Evolutionary conservation across 2,797 vertebrate genomes (phyloP), one percentile per base, ranked within the genome.

Genomic region (Caiman crocodilus): DNA sequence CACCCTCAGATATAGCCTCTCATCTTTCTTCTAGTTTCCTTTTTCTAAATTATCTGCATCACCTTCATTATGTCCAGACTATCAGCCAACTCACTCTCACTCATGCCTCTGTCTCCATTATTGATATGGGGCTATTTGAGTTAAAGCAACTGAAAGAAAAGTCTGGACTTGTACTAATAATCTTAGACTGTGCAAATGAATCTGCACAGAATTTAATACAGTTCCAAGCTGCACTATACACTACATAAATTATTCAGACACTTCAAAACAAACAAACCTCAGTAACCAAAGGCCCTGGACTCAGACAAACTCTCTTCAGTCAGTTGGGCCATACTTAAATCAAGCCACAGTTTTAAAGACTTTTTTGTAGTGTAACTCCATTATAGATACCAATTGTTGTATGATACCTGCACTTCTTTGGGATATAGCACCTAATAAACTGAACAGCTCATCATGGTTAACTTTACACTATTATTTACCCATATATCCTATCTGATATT

Each of bases 181-280:
- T 58, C 87, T 17, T 80, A 69, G 25, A n/a, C 3, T 58, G 50
- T 11, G 55, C 11, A 1, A 60, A 5, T 35, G 77, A 26, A 9
- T 42, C 50, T 77, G 84, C 23, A 77, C 1, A 71, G 30, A 89
- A 85, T 25, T 64, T 21, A 82, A 23, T 30, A n/a, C 76, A 75
- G 59, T 59, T 58, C 21, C 75, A 90, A 94, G 69, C 55, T 90
- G 28, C 3, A 6, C 3, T 77, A 61, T 50, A 25, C 79, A 35
- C 11, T 64, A 55, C 12, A 65, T 59, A 87, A 79, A 90, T 63
- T 87, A 64, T 61, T 82, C 58, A 69, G 57, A 1, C 79, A 76
- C 90, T 96, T 94, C 82, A 56, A 93, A 93, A 89, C 21, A 93
- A 92, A 71, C 85, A 90, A 85, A 65, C 57, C 56, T 92, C 13